A percentile compares a stretch with the other conserved stretches of the same genome.
Evolutionary conservation across 2,888 invertebrate genomes (phyloP).

Genomic region (Phortica okadai): DNA sequence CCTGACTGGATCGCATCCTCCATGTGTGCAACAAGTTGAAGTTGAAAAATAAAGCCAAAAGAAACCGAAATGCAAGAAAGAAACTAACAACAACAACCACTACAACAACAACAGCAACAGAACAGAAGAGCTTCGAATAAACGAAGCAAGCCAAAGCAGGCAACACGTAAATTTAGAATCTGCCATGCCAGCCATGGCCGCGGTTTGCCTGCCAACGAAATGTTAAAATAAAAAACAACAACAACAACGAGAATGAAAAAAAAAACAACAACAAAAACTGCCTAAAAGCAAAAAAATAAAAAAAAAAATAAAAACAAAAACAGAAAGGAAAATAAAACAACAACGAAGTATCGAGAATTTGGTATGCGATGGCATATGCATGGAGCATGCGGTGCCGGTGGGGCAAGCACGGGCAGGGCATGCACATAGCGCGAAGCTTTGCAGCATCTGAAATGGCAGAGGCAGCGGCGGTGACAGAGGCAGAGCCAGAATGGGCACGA

Average conservation of each 20-base stretch:
- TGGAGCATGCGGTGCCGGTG: not conserved
- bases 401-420: not conserved
- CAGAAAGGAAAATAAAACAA: constrained; percentile 13
- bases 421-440: not conserved
- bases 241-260: constrained; percentile 14
- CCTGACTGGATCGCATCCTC: constrained; percentile 50
- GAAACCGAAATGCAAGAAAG: constrained; percentile 18
- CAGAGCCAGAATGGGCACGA: constrained; percentile 12
- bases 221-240: not conserved
- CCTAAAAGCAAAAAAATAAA: not conserved
- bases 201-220: constrained; percentile 56
- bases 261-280: constrained; percentile 15
- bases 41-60: constrained; percentile 32
- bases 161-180: constrained; percentile 69
- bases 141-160: constrained; percentile 5
- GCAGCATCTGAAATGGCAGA: constrained; percentile 21
- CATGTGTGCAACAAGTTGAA: constrained; percentile 47
- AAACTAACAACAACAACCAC: constrained; percentile 25
- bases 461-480: constrained; percentile 18
- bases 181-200: constrained; percentile 51
- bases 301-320: constrained; percentile 25
- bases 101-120: constrained; percentile 16
- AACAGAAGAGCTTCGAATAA: not conserved
- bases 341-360: constrained; percentile 60
- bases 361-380: constrained; percentile 59